Evolutionary conservation across 2,113 vertebrate species (phyloP), one percentile per base, ranked within the genome.

Genomic region (Sialia sialis): DNA sequence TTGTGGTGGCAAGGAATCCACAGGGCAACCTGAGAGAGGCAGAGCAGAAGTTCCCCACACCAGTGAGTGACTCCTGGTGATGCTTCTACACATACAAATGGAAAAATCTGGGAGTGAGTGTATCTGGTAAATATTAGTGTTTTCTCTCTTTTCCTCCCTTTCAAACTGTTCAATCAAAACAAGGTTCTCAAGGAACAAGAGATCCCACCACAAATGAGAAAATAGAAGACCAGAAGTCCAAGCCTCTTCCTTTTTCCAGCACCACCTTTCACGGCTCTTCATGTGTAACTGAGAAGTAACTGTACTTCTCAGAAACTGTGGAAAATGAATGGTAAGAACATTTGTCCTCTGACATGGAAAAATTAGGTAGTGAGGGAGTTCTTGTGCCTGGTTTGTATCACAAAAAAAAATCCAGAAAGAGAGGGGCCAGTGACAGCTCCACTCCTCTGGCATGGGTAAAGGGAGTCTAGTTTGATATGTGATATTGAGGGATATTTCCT

Each of bases 301-400:
- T 76, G 27, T 69, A 43, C 11, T 83, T 48, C 46, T 48, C 22
- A 48, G 46, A 23, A 23, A 48, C 72, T 9, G 32, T 63, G 67
- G 89, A 93, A 95, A 96, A 89, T 34, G 60, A 83, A 67, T 74
- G 30, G 59, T 83, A 93, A 74, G 62, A 95, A 72, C 63, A 85
- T 84, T 44, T 48, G 64, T 87, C 73, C 32, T 77, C 72, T 90
- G 84, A 51, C 86, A 84, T 4, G 43, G 85, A 91, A 94, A 92
- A 95, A 72, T 30, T 62, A 67, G 48, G 63, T 63, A 69, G 25
- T 52, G 60, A 94, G 39, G 49, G 55, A 84, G 22, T 85, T 64
- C 34, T 44, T 81, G 39, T 60, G 82, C 46, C 95, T 98, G 97
- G 78, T 92, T 96, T 96, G 26, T 94, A 78, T 97, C 93, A 95